A percentile compares a stretch with the other conserved stretches of the same genome.
These are phyloP conservation scores for Calliphora vomitoria DNA, from an alignment of 2,888 invertebrate species.

Conservation along the genomic window DNA sequence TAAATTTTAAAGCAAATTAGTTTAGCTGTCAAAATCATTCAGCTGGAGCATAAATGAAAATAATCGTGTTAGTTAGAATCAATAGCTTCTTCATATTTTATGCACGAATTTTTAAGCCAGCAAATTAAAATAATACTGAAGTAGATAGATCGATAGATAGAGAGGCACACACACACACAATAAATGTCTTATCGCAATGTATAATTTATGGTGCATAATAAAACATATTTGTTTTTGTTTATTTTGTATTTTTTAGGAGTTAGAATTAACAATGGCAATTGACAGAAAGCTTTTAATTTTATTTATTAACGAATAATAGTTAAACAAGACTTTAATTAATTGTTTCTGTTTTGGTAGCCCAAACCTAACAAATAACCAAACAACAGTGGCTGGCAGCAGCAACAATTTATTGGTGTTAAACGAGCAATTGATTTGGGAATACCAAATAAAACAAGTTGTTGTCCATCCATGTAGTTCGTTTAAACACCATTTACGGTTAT, in stretches of 20 bases:
- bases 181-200: neutral
- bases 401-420: neutral
- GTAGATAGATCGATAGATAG: neutral
- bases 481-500: constrained; percentile 30
- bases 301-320: constrained; percentile 48
- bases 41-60: neutral
- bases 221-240: neutral
- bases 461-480: neutral
- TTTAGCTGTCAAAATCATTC: constrained; percentile 11
- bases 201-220: constrained; percentile 10
- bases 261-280: neutral
- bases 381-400: neutral
- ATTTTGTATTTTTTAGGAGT: neutral
- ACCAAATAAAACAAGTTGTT: constrained; percentile 44
- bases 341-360: constrained; percentile 22
- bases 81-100: neutral
- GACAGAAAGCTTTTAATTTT: constrained; percentile 52
- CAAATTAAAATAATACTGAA: neutral
- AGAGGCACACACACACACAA: neutral
- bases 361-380: neutral
- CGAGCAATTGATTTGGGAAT: constrained; percentile 45
- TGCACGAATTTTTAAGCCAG: neutral
- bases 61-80: neutral
- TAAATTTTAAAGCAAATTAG: constrained; percentile 8
- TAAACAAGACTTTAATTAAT: constrained; percentile 64